Percentiles rank a stretch among this genome's conserved stretches.
phyloP scores from a whole-genome alignment of 2,888 invertebrate genomes.

The Phymatocera aterrima region DNA sequence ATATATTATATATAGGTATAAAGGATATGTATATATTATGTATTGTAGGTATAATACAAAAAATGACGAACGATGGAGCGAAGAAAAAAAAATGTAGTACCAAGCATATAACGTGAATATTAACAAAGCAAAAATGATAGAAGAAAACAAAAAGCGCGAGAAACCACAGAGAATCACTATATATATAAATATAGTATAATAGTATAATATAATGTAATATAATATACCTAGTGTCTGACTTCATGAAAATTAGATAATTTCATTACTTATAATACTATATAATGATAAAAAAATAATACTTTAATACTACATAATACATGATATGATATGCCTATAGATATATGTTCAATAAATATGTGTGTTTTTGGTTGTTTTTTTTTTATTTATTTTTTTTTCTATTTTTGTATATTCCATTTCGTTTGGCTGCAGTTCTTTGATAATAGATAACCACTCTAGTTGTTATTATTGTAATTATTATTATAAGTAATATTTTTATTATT shows the following conservation, averaged over 20 bases:
- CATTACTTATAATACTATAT: too few species aligned
- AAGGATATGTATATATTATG: too few species aligned
- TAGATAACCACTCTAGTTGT: too few species aligned
- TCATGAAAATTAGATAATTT: slow-evolving; percentile 56
- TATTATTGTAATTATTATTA: too few species aligned
- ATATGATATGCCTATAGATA: not conserved
- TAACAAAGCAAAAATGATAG: not conserved
- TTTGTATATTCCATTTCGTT: too few species aligned
- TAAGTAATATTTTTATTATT: too few species aligned
- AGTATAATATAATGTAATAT: slow-evolving; percentile 30
- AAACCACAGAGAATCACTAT: not conserved
- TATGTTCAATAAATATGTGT: not conserved
- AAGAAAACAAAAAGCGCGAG: not conserved
- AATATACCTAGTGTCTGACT: slow-evolving; percentile 56
- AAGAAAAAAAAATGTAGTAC: not conserved
- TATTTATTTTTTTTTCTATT: too few species aligned
- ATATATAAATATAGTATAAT: not conserved
- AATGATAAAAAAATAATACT: too few species aligned
- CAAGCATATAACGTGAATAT: slow-evolving; percentile 24
- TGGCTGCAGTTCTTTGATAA: too few species aligned
- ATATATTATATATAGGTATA: too few species aligned
- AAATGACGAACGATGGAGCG: not conserved
- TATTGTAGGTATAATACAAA: too few species aligned
- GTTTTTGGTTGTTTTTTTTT: too few species aligned
- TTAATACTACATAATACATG: not conserved